A percentile compares a stretch with the other conserved stretches of the same genome.
These are phyloP conservation scores for Cosmia trapezina DNA, from an alignment of 2,888 invertebrate genomes.

Conservation along the genomic window DNA sequence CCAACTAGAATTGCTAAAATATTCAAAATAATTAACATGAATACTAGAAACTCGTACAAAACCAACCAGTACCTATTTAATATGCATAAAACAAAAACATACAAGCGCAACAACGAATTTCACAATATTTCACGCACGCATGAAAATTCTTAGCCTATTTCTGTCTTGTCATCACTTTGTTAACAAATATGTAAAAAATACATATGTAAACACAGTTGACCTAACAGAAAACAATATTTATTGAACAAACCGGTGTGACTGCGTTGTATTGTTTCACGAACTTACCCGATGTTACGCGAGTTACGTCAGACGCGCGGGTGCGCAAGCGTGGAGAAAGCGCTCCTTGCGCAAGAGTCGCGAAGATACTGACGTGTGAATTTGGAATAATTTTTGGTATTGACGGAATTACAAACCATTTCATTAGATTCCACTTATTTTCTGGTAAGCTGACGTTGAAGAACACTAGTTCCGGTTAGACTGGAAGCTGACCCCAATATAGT, in stretches of 20 bases:
- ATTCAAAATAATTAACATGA: slow-evolving; percentile 45
- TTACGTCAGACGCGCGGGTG: slow-evolving; percentile 57
- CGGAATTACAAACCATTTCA: neutral
- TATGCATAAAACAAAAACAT: slow-evolving; percentile 26
- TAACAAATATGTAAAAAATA: slow-evolving; percentile 35
- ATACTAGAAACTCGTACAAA: slow-evolving; percentile 13
- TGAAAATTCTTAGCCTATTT: slow-evolving; percentile 37
- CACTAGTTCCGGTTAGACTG: no score
- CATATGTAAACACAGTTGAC: slow-evolving; percentile 39
- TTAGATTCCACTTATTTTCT: neutral
- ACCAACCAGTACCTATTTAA: slow-evolving; percentile 14
- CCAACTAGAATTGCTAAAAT: slow-evolving; percentile 21
- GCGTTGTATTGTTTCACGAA: slow-evolving; percentile 58
- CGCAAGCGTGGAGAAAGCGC: slow-evolving; percentile 66
- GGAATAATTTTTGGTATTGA: slow-evolving; percentile 18
- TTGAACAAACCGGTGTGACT: slow-evolving; percentile 30
- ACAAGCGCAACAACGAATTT: slow-evolving; percentile 24
- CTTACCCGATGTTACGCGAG: slow-evolving; percentile 49
- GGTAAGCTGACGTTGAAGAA: neutral
- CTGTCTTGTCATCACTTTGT: slow-evolving; percentile 39
- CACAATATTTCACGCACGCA: slow-evolving; percentile 41
- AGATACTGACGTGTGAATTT: slow-evolving; percentile 46
- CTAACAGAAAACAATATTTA: slow-evolving; percentile 49
- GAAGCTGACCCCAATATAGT: neutral
- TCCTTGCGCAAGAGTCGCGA: slow-evolving; percentile 63